These are phyloP conservation scores for Etheostoma perlongum DNA, from an alignment of 2,797 vertebrate genomes.

Conservation along the genomic window DNA sequence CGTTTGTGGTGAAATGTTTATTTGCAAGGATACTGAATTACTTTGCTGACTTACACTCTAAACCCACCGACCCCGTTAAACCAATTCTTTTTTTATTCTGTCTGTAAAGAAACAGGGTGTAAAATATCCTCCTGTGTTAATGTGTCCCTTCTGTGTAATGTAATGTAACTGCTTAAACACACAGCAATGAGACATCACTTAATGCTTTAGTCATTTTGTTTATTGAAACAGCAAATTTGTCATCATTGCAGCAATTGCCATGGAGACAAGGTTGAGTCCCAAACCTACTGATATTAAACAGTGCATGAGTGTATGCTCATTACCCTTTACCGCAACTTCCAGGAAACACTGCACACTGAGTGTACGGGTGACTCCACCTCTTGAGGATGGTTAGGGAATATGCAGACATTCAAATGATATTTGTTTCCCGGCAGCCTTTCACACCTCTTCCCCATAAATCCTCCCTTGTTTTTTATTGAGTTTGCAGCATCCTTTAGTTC, in stretches of 20 bases:
- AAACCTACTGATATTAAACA: constrained; percentile 66
- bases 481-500: constrained; percentile 12
- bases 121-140: constrained; percentile 38
- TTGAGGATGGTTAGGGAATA: constrained; percentile 51
- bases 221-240: constrained; percentile 76
- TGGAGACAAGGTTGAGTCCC: constrained; percentile 78
- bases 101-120: constrained; percentile 25
- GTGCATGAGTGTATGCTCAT: constrained; percentile 63
- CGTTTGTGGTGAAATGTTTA: neutral
- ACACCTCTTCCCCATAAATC: constrained; percentile 36
- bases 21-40: constrained; percentile 68
- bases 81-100: constrained; percentile 18
- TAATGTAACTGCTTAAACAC: constrained; percentile 34
- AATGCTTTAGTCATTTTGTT: constrained; percentile 64
- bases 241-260: constrained; percentile 79
- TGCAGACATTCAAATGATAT: constrained; percentile 60
- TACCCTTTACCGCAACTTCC: constrained; percentile 69
- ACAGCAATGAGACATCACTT: constrained; percentile 41
- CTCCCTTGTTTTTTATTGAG: constrained; percentile 12
- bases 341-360: constrained; percentile 52
- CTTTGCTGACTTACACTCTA: constrained; percentile 70
- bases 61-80: constrained; percentile 60
- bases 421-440: constrained; percentile 45
- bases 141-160: constrained; percentile 40
- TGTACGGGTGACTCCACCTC: constrained; percentile 63